These are phyloP conservation scores for Uloborus plumipes DNA, from an alignment of 2,888 invertebrate species.

Conservation along the genomic window DNA sequence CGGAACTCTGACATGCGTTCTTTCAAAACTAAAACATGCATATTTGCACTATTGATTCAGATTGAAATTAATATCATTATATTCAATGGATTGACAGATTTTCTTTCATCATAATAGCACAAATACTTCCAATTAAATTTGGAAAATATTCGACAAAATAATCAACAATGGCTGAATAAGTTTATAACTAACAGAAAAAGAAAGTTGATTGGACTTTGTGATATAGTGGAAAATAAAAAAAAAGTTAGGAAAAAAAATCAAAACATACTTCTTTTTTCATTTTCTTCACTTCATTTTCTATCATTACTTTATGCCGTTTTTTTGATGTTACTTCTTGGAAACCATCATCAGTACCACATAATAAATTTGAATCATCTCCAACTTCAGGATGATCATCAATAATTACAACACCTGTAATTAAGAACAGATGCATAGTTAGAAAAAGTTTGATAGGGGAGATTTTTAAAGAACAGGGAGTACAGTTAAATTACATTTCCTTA, in stretches of 20 bases:
- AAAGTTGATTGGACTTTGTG: no score
- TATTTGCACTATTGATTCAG: neutral
- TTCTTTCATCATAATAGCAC: slow-evolving; percentile 4
- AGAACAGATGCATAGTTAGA: no score
- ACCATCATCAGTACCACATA: slow-evolving; percentile 74
- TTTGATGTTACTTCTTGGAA: slow-evolving; percentile 89
- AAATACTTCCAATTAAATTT: no score
- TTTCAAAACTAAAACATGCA: no score
- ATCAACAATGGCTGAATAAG: no score
- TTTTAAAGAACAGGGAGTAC: no score
- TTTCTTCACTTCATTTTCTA: slow-evolving; percentile 71
- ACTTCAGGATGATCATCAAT: slow-evolving; percentile 74
- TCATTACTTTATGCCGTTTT: slow-evolving; percentile 74
- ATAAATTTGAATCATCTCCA: slow-evolving; percentile 72
- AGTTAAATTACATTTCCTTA: no score
- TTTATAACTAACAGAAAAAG: no score
- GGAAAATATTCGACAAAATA: no score
- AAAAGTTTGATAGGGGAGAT: no score
- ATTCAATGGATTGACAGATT: slow-evolving; percentile 66
- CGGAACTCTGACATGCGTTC: no score
- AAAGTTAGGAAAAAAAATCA: slow-evolving; percentile 3
- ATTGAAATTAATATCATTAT: neutral
- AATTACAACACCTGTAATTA: slow-evolving; percentile 73
- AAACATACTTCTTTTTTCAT: slow-evolving; percentile 70
- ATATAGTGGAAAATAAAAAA: no score